phyloP scores from a whole-genome alignment of 2,888 invertebrate genomes.

The Archaeoteleia sp. region DNA sequence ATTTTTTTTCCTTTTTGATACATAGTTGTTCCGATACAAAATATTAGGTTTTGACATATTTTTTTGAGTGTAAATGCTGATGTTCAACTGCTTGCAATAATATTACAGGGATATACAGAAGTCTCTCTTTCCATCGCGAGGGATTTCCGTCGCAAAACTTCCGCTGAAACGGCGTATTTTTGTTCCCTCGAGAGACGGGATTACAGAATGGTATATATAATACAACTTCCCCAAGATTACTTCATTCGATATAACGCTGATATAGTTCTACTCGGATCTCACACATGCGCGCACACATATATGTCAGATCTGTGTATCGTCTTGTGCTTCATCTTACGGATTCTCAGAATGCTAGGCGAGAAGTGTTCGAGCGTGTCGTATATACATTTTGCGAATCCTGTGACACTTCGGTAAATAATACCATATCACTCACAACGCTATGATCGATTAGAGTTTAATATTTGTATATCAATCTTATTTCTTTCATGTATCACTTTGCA shows the following conservation, averaged over 20 bases:
- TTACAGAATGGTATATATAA: constrained; percentile 39
- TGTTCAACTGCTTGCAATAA: constrained; percentile 25
- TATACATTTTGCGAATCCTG: too few relatives aligned
- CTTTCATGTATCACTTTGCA: too few relatives aligned
- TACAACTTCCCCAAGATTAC: constrained; percentile 43
- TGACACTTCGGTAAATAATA: too few relatives aligned
- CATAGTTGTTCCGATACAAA: too few relatives aligned
- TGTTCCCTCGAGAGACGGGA: constrained; percentile 44
- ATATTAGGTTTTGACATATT: too few relatives aligned
- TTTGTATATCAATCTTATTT: too few relatives aligned
- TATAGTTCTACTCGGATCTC: constrained; percentile 43
- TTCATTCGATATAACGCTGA: constrained; percentile 51
- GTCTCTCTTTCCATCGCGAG: constrained; percentile 39
- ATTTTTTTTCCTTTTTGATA: neutral
- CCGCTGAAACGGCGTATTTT: constrained; percentile 53
- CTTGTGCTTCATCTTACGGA: constrained; percentile 31
- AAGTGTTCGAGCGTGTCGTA: neutral
- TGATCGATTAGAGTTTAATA: too few relatives aligned
- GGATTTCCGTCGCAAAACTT: constrained; percentile 48
- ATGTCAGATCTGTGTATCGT: constrained; percentile 19
- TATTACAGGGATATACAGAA: constrained; percentile 31
- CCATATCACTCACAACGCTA: too few relatives aligned
- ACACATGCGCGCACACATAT: neutral
- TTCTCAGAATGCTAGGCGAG: constrained; percentile 10
- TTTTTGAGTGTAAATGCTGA: too few relatives aligned